Evolutionary conservation across 2,113 vertebrate species (phyloP), one percentile per base, ranked within the genome.

Genomic region (Trochalopteron elliotii): DNA sequence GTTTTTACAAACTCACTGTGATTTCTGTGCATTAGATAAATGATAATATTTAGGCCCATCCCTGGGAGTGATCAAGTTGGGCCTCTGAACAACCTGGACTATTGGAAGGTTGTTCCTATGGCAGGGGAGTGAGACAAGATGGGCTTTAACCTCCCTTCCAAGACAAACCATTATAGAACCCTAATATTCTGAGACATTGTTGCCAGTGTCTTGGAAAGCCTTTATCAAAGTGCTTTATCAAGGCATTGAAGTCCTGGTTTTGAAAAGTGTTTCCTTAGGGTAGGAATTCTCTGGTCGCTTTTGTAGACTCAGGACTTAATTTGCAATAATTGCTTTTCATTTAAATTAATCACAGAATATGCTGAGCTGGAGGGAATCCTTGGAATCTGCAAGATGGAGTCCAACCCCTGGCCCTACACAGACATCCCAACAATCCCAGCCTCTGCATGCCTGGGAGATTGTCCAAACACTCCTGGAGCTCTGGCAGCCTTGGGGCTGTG

Each of bases 361-460:
- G 17, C 83, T 35, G 44, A 59, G 31, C 37, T 59, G 44, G 17
- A 59, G 31, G 37, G 9, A 25, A 59, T 30, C 37, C 2, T 65
- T 65, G 25, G 15, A 55, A 45, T 55, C 40, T 31, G 7, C 18
- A 44, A 15, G 37, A 37, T 33, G 31, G 25, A 52, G 31, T 44
- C 11, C 14, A 18, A 4, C 13, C 21, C 44, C 31, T 42, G 27
- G 1, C 21, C 44, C 7, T 50, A 27, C 33, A 0, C 11, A 33
- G 25, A 44, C 21, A 21, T 5, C 16, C 21, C 53, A 27, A 4
- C 44, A 68, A 12, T 15, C 22, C 33, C 18, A 59, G 0, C 31
- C 33, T 28, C 0, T 30, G 20, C 52, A 57, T 68, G 17, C 37
- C 45, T 60, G 22, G 1, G 1, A 22, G 17, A 3, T 0, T 68